Percentiles rank a stretch among this genome's conserved stretches.
Evolutionary conservation across 1,140 invertebrate genomes (phyloP).

Genomic region (fruit fly (Drosophila melanogaster)): DNA sequence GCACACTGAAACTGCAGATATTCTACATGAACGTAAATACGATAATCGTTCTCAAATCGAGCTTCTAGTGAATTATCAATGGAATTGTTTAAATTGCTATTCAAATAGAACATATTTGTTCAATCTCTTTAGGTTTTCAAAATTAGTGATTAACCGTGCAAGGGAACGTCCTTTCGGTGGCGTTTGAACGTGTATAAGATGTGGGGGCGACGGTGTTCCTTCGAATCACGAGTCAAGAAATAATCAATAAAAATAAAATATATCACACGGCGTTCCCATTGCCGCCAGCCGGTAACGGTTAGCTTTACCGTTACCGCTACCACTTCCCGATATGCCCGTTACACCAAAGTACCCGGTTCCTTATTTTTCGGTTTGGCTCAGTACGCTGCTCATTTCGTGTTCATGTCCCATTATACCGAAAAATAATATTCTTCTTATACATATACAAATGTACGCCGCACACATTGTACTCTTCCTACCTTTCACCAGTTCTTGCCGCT

Average conservation of each 20-base stretch:
- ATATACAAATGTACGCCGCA: not conserved
- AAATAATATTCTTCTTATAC: conserved; percentile 72
- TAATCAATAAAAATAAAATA: conserved; percentile 83
- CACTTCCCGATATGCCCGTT: conserved; percentile 18
- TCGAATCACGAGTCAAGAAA: conserved; percentile 55
- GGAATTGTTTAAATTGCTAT: too few species aligned
- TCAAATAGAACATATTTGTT: too few species aligned
- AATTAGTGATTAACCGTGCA: conserved; percentile 14
- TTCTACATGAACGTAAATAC: not conserved
- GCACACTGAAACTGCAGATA: not conserved
- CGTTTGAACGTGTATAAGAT: conserved; percentile 27
- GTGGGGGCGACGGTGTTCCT: conserved; percentile 1
- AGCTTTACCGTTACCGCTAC: conserved; percentile 12
- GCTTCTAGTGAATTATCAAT: too few species aligned
- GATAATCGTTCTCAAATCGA: too few species aligned
- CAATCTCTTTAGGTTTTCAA: too few species aligned
- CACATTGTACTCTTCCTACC: conserved; percentile 39
- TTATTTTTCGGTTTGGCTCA: conserved; percentile 9
- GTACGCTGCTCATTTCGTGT: conserved; percentile 76
- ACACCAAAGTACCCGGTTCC: conserved; percentile 14
- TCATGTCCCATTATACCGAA: conserved; percentile 81
- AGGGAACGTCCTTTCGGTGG: conserved; percentile 21
- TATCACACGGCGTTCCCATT: conserved; percentile 67
- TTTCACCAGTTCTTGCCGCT: conserved; percentile 62
- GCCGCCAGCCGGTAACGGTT: conserved; percentile 1